Percentiles rank a stretch among this genome's conserved stretches.
phyloP scores from a whole-genome alignment of 2,797 vertebrate species.

The Acridotheres tristis region DNA sequence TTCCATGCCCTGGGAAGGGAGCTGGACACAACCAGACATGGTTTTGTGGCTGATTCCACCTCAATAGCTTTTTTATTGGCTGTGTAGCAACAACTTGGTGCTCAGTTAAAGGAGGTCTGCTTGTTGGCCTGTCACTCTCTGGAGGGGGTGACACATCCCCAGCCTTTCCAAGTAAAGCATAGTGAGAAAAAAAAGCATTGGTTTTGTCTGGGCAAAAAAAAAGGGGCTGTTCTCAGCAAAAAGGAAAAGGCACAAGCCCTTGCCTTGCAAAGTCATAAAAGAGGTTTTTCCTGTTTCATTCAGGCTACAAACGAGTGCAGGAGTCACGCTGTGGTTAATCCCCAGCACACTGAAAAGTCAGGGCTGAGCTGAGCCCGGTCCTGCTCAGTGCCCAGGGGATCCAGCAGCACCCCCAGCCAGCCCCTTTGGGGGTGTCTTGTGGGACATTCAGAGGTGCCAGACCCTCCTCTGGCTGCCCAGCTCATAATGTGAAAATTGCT shows the following conservation, averaged over 20 bases:
- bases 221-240: not conserved
- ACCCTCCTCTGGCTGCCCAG: not conserved
- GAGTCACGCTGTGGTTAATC: conserved; percentile 51
- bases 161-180: conserved; percentile 30
- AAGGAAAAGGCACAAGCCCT: conserved; percentile 23
- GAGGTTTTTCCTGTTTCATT: conserved; percentile 50
- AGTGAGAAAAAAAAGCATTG: conserved; percentile 1
- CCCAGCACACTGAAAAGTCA: conserved; percentile 9
- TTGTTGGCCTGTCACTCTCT: conserved; percentile 53
- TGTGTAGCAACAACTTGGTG: conserved; percentile 31
- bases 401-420: not conserved
- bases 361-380: conserved; percentile 12
- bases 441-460: not conserved
- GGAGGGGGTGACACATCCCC: conserved; percentile 43
- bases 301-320: conserved; percentile 20
- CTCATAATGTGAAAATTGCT: not conserved
- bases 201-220: conserved; percentile 38
- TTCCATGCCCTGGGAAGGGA: conserved; percentile 46
- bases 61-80: conserved; percentile 63
- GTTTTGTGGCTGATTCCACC: conserved; percentile 34
- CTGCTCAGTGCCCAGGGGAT: not conserved
- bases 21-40: not conserved
- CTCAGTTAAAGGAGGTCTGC: conserved; percentile 37
- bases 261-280: conserved; percentile 33
- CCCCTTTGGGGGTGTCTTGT: not conserved